These are phyloP conservation scores for Hydriomena furcata DNA, from an alignment of 2,888 invertebrate genomes.

Conservation along the genomic window DNA sequence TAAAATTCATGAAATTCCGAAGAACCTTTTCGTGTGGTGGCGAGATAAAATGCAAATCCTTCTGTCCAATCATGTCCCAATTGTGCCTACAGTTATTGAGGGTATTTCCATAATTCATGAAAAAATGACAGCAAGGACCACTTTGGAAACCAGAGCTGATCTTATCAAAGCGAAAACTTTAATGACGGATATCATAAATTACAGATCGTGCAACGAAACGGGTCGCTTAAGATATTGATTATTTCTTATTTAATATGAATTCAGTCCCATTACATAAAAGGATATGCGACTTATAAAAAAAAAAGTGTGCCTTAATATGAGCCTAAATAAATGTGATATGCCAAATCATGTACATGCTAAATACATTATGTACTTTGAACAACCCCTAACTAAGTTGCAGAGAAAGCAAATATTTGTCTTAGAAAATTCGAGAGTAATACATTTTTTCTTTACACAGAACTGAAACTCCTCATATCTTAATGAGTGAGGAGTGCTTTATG, in stretches of 20 bases:
- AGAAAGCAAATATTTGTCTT: too few species aligned
- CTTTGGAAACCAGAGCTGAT: conserved; percentile 1
- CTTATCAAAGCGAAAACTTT: conserved; percentile 4
- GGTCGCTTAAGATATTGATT: too few species aligned
- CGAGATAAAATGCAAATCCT: conserved; percentile 5
- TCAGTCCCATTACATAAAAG: too few species aligned
- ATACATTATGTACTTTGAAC: too few species aligned
- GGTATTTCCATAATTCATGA: conserved; percentile 15
- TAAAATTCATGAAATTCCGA: conserved; percentile 24
- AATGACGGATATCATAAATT: conserved; percentile 6
- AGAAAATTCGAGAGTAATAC: too few species aligned
- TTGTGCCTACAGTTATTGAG: neutral
- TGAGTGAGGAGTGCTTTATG: neutral
- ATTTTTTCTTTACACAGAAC: neutral
- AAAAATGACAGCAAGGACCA: neutral
- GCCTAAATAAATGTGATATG: too few species aligned
- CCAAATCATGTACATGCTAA: too few species aligned
- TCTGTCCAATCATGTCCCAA: neutral
- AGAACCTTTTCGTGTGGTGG: neutral
- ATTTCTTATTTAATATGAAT: too few species aligned
- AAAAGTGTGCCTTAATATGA: too few species aligned
- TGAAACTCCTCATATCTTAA: neutral
- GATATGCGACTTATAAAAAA: too few species aligned
- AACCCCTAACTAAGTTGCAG: too few species aligned
- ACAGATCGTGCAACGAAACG: too few species aligned